phyloP scores from a whole-genome alignment of 2,113 vertebrate genomes.

The Dicentrarchus labrax region DNA sequence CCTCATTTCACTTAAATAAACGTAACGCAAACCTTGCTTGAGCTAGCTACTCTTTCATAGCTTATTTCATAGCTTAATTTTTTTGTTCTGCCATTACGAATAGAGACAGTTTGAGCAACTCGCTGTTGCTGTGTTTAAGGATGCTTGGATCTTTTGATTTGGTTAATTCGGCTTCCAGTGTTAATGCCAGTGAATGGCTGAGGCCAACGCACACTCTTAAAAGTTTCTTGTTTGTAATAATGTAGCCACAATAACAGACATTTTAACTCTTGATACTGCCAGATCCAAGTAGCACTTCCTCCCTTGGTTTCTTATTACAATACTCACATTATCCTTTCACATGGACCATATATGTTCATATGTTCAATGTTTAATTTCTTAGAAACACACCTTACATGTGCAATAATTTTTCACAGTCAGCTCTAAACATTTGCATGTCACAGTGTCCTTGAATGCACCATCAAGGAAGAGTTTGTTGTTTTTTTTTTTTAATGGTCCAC shows the following conservation, averaged over 20 bases:
- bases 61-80: not conserved
- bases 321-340: not conserved
- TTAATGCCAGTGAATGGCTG: too few relatives aligned
- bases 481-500: not conserved
- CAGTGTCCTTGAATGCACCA: conserved; percentile 15
- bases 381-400: not conserved
- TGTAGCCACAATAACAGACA: not conserved
- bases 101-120: not conserved
- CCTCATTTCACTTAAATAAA: conserved; percentile 11
- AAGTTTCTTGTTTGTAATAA: not conserved
- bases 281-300: not conserved
- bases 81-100: not conserved
- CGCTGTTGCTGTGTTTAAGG: too few relatives aligned
- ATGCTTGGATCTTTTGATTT: too few relatives aligned
- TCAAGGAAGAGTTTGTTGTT: conserved; percentile 1
- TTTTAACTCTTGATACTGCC: not conserved
- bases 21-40: too few relatives aligned
- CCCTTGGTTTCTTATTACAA: not conserved
- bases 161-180: too few relatives aligned
- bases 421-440: not conserved
- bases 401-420: not conserved
- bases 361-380: not conserved
- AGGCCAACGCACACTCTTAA: not conserved
- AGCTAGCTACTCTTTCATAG: not conserved
- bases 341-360: not conserved